Conservation (phyloP, 1,140 invertebrate genomes). For the Aradophagus sp. region DNA sequence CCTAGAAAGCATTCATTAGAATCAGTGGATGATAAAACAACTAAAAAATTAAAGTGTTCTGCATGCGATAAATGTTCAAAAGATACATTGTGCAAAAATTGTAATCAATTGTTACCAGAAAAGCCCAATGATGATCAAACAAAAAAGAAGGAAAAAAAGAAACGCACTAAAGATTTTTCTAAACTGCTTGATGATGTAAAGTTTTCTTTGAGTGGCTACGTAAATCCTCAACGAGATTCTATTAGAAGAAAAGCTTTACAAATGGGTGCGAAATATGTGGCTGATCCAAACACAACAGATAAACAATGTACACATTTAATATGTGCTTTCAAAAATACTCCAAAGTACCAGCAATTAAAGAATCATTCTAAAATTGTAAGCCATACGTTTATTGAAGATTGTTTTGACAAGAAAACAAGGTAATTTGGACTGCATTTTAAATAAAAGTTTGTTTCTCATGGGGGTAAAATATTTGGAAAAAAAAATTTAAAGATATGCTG, state of each 20-base stretch:
- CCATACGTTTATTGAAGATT: constrained; percentile 69
- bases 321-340: constrained; percentile 72
- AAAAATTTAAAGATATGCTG: too few relatives aligned
- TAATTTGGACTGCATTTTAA: too few relatives aligned
- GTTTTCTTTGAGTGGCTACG: constrained; percentile 71
- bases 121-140: constrained; percentile 13
- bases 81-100: constrained; percentile 61
- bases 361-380: constrained; percentile 67
- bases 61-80: constrained; percentile 49
- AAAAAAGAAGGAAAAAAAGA: constrained; percentile 11
- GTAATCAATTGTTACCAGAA: constrained; percentile 48
- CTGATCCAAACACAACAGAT: constrained; percentile 67
- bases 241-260: constrained; percentile 68
- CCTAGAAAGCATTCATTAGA: constrained; percentile 45
- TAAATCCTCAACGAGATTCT: constrained; percentile 71
- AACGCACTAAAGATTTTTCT: constrained; percentile 61
- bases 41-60: constrained; percentile 53
- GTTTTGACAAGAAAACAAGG: constrained; percentile 68
- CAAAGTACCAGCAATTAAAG: constrained; percentile 67
- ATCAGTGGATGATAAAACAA: neutral
- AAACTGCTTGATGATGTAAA: constrained; percentile 64
- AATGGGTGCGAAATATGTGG: constrained; percentile 71
- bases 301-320: constrained; percentile 70
- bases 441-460: too few relatives aligned
- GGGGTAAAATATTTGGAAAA: too few relatives aligned